Conservation (phyloP, 2,113 vertebrate species). For the Hystrix cristata region DNA sequence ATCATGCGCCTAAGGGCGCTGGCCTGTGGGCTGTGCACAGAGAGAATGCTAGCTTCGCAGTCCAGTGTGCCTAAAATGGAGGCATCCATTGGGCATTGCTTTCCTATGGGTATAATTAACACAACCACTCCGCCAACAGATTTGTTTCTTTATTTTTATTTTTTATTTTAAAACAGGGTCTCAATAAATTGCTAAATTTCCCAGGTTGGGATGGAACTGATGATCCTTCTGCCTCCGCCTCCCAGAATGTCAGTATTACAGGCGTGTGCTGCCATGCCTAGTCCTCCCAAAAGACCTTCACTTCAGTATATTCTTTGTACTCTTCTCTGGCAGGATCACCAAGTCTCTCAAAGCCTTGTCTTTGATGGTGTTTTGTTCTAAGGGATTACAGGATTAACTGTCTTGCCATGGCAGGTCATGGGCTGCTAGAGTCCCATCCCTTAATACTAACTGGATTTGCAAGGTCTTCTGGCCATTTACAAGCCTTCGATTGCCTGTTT, state of each 20-base stretch:
- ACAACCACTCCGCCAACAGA: neutral
- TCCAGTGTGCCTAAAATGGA: neutral
- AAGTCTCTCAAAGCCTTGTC: neutral
- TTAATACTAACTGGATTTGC: conserved; percentile 42
- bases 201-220: neutral
- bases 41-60: neutral
- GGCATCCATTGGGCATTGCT: neutral
- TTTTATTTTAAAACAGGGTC: neutral
- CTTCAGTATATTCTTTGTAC: neutral
- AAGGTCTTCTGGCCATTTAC: neutral
- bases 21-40: neutral
- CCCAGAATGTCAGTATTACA: neutral
- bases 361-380: conserved; percentile 44
- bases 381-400: conserved; percentile 58
- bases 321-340: neutral
- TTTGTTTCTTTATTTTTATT: neutral
- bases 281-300: neutral
- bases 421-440: neutral
- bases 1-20: neutral
- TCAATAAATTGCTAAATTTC: neutral
- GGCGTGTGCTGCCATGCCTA: neutral
- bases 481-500: neutral
- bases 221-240: neutral
- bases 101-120: neutral
- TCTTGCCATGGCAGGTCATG: neutral